These are phyloP conservation scores for Nysson spinosus DNA, from an alignment of 2,888 invertebrate species.

Conservation along the genomic window DNA sequence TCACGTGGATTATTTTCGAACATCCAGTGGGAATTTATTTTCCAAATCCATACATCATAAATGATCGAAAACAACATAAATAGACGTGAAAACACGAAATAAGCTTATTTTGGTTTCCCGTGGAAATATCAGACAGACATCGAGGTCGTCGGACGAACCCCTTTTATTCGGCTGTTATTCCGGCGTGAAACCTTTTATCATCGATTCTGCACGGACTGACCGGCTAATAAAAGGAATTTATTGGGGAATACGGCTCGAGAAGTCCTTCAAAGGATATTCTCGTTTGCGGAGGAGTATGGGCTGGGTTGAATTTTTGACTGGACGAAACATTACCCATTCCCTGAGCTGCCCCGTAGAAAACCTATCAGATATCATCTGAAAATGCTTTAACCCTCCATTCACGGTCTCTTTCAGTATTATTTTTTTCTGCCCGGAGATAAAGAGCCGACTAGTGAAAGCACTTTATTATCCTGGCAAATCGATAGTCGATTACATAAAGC, in stretches of 20 bases:
- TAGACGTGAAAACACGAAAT: no score
- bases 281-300: not conserved
- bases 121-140: no score
- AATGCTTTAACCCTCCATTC: not conserved
- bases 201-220: constrained; percentile 1
- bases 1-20: no score
- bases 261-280: constrained; percentile 1
- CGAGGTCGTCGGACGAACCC: not conserved
- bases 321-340: not conserved
- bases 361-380: not conserved
- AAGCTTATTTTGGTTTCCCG: no score
- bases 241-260: not conserved
- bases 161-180: not conserved
- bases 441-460: not conserved
- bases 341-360: not conserved
- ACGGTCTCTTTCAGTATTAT: not conserved
- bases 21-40: no score
- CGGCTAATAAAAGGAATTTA: not conserved
- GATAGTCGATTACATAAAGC: no score
- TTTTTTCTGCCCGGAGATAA: not conserved
- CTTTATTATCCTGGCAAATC: no score
- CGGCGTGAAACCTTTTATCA: constrained; percentile 1
- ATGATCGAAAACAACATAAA: no score
- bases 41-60: no score
- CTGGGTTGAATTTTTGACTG: not conserved